phyloP scores from a whole-genome alignment of 2,797 vertebrate genomes.

The Eurystomus glaucurus region DNA sequence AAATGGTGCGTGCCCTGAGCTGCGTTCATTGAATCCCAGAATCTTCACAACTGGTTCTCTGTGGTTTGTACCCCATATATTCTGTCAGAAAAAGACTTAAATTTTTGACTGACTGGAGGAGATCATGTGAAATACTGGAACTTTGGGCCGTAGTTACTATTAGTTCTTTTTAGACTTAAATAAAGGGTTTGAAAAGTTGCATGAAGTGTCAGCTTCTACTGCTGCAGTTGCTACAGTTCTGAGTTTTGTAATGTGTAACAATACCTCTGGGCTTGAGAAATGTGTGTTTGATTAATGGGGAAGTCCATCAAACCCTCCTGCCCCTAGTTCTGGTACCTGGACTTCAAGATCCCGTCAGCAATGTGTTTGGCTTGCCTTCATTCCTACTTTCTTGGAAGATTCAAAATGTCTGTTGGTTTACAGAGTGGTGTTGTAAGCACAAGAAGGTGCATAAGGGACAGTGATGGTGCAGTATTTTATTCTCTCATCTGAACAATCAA shows the following conservation, averaged over 20 bases:
- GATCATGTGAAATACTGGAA: not conserved
- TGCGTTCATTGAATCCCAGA: not conserved
- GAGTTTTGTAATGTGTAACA: not conserved
- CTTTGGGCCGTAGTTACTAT: not conserved
- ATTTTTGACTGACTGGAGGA: not conserved
- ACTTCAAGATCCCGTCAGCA: not conserved
- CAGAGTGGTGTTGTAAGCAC: not conserved
- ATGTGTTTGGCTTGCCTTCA: not conserved
- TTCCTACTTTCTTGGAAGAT: not conserved
- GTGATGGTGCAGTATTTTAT: not conserved
- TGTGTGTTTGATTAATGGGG: not conserved
- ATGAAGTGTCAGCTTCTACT: not conserved
- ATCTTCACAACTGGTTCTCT: not conserved
- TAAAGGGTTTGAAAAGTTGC: not conserved
- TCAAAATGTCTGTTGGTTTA: not conserved
- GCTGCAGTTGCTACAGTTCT: not conserved
- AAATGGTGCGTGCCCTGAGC: not conserved
- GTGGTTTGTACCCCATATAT: not conserved
- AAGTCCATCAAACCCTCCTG: not conserved
- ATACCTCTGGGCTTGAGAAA: not conserved
- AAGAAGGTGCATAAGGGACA: not conserved
- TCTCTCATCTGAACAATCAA: not conserved
- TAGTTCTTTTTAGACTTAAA: not conserved
- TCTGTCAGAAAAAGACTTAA: not conserved
- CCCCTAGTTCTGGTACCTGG: not conserved